Percentiles rank a stretch among this genome's conserved stretches.
These are phyloP conservation scores for Oreochromis tanganicae DNA, from an alignment of 2,113 vertebrate genomes.

Conservation along the genomic window DNA sequence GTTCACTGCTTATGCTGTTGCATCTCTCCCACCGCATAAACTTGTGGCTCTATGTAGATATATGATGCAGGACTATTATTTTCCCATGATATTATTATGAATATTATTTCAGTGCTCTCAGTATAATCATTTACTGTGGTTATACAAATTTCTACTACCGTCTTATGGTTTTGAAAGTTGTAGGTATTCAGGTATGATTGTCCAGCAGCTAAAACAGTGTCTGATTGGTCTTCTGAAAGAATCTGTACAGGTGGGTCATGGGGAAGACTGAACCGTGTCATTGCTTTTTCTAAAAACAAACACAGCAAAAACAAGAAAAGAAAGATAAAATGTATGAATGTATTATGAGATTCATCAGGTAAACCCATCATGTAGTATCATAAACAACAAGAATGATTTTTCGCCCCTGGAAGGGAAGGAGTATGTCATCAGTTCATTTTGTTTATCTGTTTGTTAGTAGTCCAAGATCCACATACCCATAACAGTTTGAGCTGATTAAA, in stretches of 20 bases:
- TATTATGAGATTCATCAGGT: background rate
- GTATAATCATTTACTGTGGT: background rate
- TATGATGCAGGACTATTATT: background rate
- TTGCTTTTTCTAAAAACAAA: background rate
- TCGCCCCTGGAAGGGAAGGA: accelerated
- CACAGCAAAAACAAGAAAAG: background rate
- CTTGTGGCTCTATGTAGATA: slow-evolving; percentile 1
- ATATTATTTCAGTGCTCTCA: background rate
- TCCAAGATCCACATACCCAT: background rate
- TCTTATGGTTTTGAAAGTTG: background rate
- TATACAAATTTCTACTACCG: background rate
- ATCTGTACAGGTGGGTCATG: background rate
- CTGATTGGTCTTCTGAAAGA: background rate
- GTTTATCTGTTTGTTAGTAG: background rate
- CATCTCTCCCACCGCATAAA: slow-evolving; percentile 14
- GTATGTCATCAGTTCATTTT: background rate
- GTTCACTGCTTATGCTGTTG: background rate
- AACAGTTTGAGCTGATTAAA: background rate
- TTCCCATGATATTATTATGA: background rate
- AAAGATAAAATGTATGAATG: background rate
- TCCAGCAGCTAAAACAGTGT: background rate
- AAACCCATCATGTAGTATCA: background rate
- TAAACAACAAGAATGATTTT: background rate
- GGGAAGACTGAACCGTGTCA: background rate
- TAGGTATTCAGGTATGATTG: background rate